Percentiles rank a stretch among this genome's conserved stretches.
These are phyloP conservation scores for Porites evermanni DNA, from an alignment of 92 coral and sea anemone species.

Conservation along the genomic window DNA sequence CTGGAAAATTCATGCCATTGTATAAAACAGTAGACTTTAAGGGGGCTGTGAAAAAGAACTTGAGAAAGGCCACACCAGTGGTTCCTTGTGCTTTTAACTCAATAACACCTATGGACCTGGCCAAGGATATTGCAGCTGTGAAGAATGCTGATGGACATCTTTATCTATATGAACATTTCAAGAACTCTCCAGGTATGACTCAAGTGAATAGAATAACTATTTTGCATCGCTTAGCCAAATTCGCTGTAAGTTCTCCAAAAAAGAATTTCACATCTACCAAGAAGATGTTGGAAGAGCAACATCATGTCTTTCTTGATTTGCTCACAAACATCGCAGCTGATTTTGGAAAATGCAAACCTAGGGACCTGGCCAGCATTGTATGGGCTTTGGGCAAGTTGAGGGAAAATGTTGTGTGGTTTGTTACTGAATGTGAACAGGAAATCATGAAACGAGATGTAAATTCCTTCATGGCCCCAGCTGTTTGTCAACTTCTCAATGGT, in stretches of 20 bases:
- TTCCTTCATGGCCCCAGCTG: slow-evolving; percentile 29
- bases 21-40: neutral
- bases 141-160: slow-evolving; percentile 29
- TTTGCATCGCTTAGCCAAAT: slow-evolving; percentile 30
- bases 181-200: slow-evolving; percentile 41
- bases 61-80: neutral
- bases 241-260: slow-evolving; percentile 9
- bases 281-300: slow-evolving; percentile 13
- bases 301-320: neutral
- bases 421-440: slow-evolving; percentile 39
- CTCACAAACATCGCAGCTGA: slow-evolving; percentile 16
- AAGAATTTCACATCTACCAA: slow-evolving; percentile 27
- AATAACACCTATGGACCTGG: slow-evolving; percentile 12
- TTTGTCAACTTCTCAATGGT: slow-evolving; percentile 36
- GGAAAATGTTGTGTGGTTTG: slow-evolving; percentile 36
- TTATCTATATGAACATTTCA: slow-evolving; percentile 19
- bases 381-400: slow-evolving; percentile 47
- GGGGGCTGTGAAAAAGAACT: neutral
- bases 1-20: neutral
- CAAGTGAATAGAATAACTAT: slow-evolving; percentile 39
- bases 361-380: slow-evolving; percentile 41
- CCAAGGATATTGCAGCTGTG: slow-evolving; percentile 20
- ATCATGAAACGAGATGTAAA: slow-evolving; percentile 25
- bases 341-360: slow-evolving; percentile 26
- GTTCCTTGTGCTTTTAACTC: slow-evolving; percentile 13